phyloP scores from a whole-genome alignment of 2,113 vertebrate species.

The Hypomesus transpacificus region DNA sequence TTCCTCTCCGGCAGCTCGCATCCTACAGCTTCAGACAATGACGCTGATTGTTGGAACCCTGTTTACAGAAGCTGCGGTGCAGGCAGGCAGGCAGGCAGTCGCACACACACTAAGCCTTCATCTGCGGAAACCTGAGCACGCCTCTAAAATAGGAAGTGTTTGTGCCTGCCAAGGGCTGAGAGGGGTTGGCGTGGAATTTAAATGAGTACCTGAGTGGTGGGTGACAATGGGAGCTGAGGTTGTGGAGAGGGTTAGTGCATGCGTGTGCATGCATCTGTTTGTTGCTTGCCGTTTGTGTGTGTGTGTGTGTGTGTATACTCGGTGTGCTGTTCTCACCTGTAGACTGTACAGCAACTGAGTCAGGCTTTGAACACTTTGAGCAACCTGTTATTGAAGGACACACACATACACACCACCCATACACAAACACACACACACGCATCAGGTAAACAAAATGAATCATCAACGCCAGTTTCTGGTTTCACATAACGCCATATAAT shows the following conservation, averaged over 20 bases:
- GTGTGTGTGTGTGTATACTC: background rate
- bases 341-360: conserved; percentile 90
- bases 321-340: conserved; percentile 77
- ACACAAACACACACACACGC: conserved; percentile 1
- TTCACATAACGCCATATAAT: too few species aligned
- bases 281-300: background rate
- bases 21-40: conserved; percentile 23
- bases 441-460: background rate
- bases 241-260: background rate
- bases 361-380: conserved; percentile 87
- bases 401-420: conserved; percentile 13
- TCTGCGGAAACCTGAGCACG: conserved; percentile 10
- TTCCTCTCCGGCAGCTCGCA: conserved; percentile 18
- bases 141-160: conserved; percentile 6
- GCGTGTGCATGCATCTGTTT: conserved; percentile 1
- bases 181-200: conserved; percentile 13
- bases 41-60: background rate
- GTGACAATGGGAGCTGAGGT: background rate
- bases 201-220: background rate
- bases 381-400: conserved; percentile 70
- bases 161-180: conserved; percentile 1
- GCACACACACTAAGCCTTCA: conserved; percentile 14
- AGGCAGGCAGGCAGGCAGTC: background rate
- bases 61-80: conserved; percentile 28
- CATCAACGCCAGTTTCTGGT: background rate